These are phyloP conservation scores for Sceloporus tristichus DNA, from an alignment of 2,113 vertebrate species.

Conservation along the genomic window DNA sequence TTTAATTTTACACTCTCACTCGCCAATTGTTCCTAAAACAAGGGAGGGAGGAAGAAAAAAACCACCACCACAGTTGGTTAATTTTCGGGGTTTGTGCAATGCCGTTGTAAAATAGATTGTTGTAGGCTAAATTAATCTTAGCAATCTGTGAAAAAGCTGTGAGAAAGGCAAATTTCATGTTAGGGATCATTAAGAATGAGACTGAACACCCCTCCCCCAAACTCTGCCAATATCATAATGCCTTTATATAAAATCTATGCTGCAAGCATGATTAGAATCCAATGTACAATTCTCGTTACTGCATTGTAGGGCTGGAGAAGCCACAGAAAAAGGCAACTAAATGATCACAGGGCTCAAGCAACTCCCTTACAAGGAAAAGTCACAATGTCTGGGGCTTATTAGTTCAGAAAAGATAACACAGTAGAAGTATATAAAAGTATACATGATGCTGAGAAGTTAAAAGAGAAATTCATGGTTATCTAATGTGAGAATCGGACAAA, in stretches of 20 bases:
- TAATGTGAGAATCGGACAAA: neutral
- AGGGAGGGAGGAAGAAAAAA: neutral
- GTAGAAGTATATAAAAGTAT: neutral
- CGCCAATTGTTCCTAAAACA: constrained; percentile 73
- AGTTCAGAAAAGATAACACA: no score
- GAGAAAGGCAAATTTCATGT: constrained; percentile 22
- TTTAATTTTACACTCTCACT: constrained; percentile 71
- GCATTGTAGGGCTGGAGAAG: neutral
- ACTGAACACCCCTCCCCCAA: neutral
- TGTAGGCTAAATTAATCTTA: constrained; percentile 61
- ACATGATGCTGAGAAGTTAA: neutral
- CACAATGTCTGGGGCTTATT: neutral
- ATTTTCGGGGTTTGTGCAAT: constrained; percentile 40
- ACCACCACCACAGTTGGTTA: constrained; percentile 40
- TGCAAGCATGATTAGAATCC: neutral
- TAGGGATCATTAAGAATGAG: constrained; percentile 19
- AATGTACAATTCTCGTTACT: neutral
- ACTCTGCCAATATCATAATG: neutral
- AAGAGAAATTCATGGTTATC: neutral
- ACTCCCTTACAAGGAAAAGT: neutral
- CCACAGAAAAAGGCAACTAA: neutral
- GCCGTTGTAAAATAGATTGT: constrained; percentile 34
- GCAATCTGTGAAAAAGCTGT: constrained; percentile 33
- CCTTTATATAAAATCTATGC: constrained; percentile 3
- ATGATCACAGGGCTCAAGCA: neutral